A percentile compares a stretch with the other conserved stretches of the same genome.
Conservation (phyloP, 2,113 vertebrate species). For the Lucifuga dentata region DNA sequence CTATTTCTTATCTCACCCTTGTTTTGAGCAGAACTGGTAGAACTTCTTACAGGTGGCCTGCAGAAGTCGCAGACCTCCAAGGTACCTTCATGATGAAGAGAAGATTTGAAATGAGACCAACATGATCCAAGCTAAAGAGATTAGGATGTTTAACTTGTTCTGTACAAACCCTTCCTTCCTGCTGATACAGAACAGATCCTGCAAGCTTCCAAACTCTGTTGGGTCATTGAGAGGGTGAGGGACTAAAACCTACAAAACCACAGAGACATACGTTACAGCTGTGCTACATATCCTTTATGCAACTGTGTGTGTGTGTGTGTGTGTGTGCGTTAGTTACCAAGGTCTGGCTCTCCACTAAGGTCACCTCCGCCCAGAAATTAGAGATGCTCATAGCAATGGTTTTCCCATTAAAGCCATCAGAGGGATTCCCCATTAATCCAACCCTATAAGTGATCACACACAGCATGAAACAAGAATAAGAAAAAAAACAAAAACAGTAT, state of each 20-base stretch:
- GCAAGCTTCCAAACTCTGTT: constrained; percentile 87
- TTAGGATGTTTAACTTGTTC: neutral
- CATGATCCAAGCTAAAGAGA: neutral
- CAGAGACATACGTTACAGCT: neutral
- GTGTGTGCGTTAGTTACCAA: constrained; percentile 71
- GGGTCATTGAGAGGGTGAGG: constrained; percentile 88
- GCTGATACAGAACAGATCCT: constrained; percentile 88
- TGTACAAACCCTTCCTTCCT: constrained; percentile 84
- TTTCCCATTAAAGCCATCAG: constrained; percentile 87
- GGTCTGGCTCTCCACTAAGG: constrained; percentile 82
- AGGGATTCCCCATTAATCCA: constrained; percentile 88
- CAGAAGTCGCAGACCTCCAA: constrained; percentile 85
- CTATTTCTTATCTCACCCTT: constrained; percentile 78
- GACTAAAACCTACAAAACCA: constrained; percentile 76
- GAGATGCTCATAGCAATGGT: constrained; percentile 87
- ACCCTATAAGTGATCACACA: constrained; percentile 74
- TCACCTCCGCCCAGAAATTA: constrained; percentile 89
- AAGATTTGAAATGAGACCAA: neutral
- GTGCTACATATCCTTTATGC: rapidly evolving
- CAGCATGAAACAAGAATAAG: neutral
- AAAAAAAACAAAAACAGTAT: too few relatives aligned
- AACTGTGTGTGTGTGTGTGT: neutral
- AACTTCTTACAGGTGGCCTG: constrained; percentile 90
- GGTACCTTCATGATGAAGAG: constrained; percentile 72
- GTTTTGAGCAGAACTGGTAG: constrained; percentile 87